These are phyloP conservation scores for Eospalax fontanierii DNA, from an alignment of 2,797 vertebrate species.

Conservation along the genomic window DNA sequence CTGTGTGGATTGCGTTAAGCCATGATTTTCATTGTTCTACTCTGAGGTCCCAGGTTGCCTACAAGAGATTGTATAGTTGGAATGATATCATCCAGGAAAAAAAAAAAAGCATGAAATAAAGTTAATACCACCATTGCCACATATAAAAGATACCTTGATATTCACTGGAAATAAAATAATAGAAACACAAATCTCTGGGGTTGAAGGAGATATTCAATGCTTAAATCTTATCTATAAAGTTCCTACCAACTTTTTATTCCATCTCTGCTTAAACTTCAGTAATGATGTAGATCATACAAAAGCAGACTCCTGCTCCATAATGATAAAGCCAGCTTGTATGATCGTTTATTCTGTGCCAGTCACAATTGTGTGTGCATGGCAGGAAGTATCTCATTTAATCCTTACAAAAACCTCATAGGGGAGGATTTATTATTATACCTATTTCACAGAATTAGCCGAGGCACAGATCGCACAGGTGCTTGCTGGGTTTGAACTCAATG, in stretches of 20 bases:
- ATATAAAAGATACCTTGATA: slow-evolving; percentile 49
- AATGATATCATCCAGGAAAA: neutral
- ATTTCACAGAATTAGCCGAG: slow-evolving; percentile 64
- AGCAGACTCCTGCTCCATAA: neutral
- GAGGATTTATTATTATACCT: slow-evolving; percentile 27
- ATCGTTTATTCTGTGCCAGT: slow-evolving; percentile 9
- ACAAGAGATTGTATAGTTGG: neutral
- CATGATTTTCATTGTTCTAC: neutral
- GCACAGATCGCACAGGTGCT: neutral
- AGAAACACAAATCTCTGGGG: slow-evolving; percentile 50
- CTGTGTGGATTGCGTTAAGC: neutral
- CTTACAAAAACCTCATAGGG: slow-evolving; percentile 42
- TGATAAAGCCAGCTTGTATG: slow-evolving; percentile 6
- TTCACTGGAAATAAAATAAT: slow-evolving; percentile 57
- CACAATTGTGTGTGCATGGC: slow-evolving; percentile 23
- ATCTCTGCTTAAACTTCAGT: slow-evolving; percentile 23
- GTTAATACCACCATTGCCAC: neutral
- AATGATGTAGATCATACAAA: neutral
- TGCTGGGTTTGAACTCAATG: neutral
- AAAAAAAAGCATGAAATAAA: neutral
- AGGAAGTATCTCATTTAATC: slow-evolving; percentile 77
- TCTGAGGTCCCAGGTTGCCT: neutral
- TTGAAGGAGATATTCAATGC: neutral
- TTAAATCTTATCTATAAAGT: slow-evolving; percentile 45
- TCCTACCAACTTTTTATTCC: slow-evolving; percentile 21